These are phyloP conservation scores for Dasysyrphus albostriatus DNA, from an alignment of 2,888 invertebrate species.

Conservation along the genomic window DNA sequence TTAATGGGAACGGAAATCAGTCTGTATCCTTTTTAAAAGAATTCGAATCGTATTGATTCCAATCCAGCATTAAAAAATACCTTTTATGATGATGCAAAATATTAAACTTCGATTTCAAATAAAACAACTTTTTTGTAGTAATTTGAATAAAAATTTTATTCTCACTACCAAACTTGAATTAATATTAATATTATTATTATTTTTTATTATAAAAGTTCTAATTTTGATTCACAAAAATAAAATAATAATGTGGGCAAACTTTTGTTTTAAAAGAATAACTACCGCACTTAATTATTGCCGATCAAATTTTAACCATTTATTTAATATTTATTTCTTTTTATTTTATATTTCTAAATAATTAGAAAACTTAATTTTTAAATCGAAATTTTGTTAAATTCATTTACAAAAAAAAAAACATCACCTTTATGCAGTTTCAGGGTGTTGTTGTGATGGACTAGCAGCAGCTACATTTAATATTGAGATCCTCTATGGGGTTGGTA, in stretches of 20 bases:
- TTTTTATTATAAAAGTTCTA: conserved; percentile 9
- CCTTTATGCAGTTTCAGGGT: conserved; percentile 50
- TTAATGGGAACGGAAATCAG: too few species aligned
- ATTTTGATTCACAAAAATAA: conserved; percentile 25
- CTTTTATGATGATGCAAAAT: too few species aligned
- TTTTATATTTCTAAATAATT: conserved; percentile 28
- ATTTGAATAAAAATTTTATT: conserved; percentile 45
- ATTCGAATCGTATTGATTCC: too few species aligned
- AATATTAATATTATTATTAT: conserved; percentile 4
- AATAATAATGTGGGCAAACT: neutral
- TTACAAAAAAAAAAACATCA: conserved; percentile 60
- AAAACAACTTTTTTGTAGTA: conserved; percentile 20
- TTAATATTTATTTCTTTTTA: conserved; percentile 20
- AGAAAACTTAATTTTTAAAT: conserved; percentile 46
- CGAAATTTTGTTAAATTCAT: conserved; percentile 40
- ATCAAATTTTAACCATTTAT: conserved; percentile 29
- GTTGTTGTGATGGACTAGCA: conserved; percentile 43
- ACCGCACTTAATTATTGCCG: neutral
- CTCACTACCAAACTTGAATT: conserved; percentile 35
- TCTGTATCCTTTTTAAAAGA: too few species aligned
- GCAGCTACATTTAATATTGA: conserved; percentile 30
- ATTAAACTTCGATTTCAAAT: neutral
- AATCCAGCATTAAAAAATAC: too few species aligned
- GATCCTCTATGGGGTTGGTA: conserved; percentile 27
- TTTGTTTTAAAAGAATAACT: neutral